Evolutionary conservation across 1,140 invertebrate genomes (phyloP), one percentile per base, ranked within the genome.

Genomic region (Daktulosphaira vitifoliae): DNA sequence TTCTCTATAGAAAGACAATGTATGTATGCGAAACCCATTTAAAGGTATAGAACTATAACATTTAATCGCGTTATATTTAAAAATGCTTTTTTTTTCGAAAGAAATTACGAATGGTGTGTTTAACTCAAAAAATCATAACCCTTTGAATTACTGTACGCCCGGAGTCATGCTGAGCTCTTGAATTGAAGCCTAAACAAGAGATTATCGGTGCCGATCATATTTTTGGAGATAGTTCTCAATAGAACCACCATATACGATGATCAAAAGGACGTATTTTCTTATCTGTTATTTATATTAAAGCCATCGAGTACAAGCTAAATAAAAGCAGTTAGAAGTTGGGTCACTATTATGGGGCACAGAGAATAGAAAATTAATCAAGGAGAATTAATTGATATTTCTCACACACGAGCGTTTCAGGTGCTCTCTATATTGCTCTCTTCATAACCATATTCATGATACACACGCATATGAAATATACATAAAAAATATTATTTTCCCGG

Each of bases 301-400:
- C n/a, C n/a, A n/a, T n/a, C n/a, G n/a, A n/a, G n/a, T n/a, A n/a
- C n/a, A n/a, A n/a, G n/a, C n/a, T n/a, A n/a, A n/a, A n/a, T n/a
- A n/a, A n/a, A n/a, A n/a, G n/a, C n/a, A n/a, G n/a, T n/a, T n/a
- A n/a, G n/a, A n/a, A n/a, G n/a, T n/a, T n/a, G n/a, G n/a, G n/a
- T n/a, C n/a, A n/a, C n/a, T n/a, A n/a, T n/a, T n/a, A n/a, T n/a
- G n/a, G n/a, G n/a, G n/a, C n/a, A n/a, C n/a, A n/a, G n/a, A n/a
- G n/a, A n/a, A n/a, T n/a, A n/a, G n/a, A n/a, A 44, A 56, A 56
- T 56, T 56, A 42, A 56, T 56, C 53, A 56, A 56, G 53, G 42
- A 37, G 53, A 56, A 56, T 56, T 56, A 56, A 56, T 56, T 56
- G 53, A 56, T 56, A 56, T 56, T 56, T 56, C 53, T 38, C 53